A percentile compares a stretch with the other conserved stretches of the same genome.
Evolutionary conservation across 1,140 invertebrate genomes (phyloP).

Genomic region (Drosophila bifasciata): DNA sequence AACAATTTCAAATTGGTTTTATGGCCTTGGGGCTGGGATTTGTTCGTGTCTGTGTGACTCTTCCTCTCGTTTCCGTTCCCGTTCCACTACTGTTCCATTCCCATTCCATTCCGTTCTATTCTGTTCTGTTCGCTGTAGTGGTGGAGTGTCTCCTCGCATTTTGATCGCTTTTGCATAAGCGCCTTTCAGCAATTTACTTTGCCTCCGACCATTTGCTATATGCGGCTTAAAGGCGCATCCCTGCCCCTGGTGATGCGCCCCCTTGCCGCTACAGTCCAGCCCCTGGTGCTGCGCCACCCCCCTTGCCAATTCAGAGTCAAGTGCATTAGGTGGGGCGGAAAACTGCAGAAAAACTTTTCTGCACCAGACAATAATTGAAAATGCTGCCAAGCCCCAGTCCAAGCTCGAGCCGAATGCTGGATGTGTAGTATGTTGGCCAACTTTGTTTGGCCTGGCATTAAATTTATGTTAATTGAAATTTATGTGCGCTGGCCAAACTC

Average conservation of each 20-base stretch:
- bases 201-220: conserved; percentile 51
- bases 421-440: conserved; percentile 46
- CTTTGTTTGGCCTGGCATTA: conserved; percentile 58
- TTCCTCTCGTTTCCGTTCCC: conserved; percentile 22
- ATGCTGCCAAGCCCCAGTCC: conserved; percentile 13
- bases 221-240: conserved; percentile 40
- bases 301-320: conserved; percentile 43
- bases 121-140: conserved; percentile 25
- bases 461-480: conserved; percentile 82
- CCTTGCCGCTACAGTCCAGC: neutral
- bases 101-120: conserved; percentile 7
- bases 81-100: conserved; percentile 11
- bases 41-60: too few relatives aligned
- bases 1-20: conserved; percentile 83
- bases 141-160: conserved; percentile 48
- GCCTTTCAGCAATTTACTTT: conserved; percentile 65
- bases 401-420: neutral
- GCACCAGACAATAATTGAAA: conserved; percentile 75
- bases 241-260: neutral
- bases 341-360: conserved; percentile 57
- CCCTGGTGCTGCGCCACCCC: neutral
- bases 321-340: conserved; percentile 50
- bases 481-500: conserved; percentile 52
- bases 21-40: conserved; percentile 74
- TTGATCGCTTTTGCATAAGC: conserved; percentile 81